phyloP scores from a whole-genome alignment of 53 echinoderm and acorn worm genomes.

The Stichopus horrens region DNA sequence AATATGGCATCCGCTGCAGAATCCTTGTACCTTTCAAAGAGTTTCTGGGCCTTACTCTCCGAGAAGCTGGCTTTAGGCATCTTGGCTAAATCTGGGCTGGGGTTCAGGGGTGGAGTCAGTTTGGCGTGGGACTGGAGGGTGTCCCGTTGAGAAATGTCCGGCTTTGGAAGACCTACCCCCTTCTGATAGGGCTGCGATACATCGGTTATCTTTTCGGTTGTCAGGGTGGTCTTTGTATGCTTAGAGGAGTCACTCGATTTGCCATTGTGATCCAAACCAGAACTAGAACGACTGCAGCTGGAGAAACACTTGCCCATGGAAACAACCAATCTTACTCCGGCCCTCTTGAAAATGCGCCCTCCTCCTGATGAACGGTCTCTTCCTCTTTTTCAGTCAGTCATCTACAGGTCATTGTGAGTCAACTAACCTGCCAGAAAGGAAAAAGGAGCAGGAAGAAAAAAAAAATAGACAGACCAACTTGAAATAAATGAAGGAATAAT shows the following conservation, averaged over 20 bases:
- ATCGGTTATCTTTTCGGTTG: not conserved
- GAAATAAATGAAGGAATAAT: no score
- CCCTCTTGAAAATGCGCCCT: conserved; percentile 8
- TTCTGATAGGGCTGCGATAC: conserved; percentile 32
- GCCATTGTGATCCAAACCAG: conserved; percentile 67
- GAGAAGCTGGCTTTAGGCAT: conserved; percentile 80
- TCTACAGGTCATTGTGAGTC: not conserved
- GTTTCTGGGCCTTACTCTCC: conserved; percentile 76
- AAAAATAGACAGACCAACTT: no score
- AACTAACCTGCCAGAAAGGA: not conserved
- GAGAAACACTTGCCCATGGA: conserved; percentile 99
- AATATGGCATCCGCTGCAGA: conserved; percentile 79
- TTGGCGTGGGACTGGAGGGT: conserved; percentile 48
- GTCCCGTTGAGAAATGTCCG: conserved; percentile 43
- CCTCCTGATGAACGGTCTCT: not conserved
- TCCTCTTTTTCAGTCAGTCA: not conserved
- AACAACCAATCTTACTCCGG: conserved; percentile 32
- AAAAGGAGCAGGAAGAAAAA: not conserved
- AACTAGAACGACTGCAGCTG: conserved; percentile 67
- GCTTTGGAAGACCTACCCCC: not conserved
- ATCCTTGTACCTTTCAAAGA: conserved; percentile 95
- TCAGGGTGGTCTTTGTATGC: conserved; percentile 55
- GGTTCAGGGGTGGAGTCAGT: conserved; percentile 24
- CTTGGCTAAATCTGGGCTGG: conserved; percentile 36
- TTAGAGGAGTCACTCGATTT: conserved; percentile 52